Base-by-base conservation (phyloP, 1,140 invertebrate genomes). In the Drosophila navojoa region DNA sequence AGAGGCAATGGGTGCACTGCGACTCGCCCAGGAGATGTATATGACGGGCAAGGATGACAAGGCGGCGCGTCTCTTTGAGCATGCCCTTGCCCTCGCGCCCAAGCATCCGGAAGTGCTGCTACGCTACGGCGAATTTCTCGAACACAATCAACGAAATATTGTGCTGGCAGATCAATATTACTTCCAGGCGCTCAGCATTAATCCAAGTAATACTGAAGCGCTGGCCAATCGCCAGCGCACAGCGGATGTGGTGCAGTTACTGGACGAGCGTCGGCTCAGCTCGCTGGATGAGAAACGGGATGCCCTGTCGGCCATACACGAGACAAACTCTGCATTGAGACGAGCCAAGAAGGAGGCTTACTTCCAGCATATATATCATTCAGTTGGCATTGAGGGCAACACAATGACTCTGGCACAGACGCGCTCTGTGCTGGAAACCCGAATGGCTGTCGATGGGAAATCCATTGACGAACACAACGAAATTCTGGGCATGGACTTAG, bases 391-490 rank as follows among this genome's bases (percentile, higher is more conserved):
- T 72, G 98, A 99, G 93, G 98, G 98, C 2, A 99, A 99, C 86
- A 99, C 98, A 1, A 97, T 99, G 95, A 96, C 97, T 29, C 93
- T 99, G n/a, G 95, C 96, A 19, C 97, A 99, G 92, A 98, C 98
- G 1, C 93, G 98, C 71, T 96, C 96, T 58, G 96, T 99, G 67
- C 93, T 99, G 9, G 98, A 99, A 93, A 99, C 98, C 0, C 94
- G 97, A 74, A 95, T 98, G 91, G 98, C 98, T 1, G 95, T 99
- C 3, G 96, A 95, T 52, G 98, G 98, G 0, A 99, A 99, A 93
- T 98, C 97, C 91, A 96, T 99, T 32, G 94, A 97, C 69, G 98
- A 99, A 91, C 98, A 99, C 90, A 99, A 99, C 94, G 98, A 99
- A 93, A 97, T 98, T 84, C 92, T 98, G 27, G 97, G 97, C 59